Evolutionary conservation across 2,113 vertebrate species (phyloP).

Genomic region (Notarius lentiginosus): DNA sequence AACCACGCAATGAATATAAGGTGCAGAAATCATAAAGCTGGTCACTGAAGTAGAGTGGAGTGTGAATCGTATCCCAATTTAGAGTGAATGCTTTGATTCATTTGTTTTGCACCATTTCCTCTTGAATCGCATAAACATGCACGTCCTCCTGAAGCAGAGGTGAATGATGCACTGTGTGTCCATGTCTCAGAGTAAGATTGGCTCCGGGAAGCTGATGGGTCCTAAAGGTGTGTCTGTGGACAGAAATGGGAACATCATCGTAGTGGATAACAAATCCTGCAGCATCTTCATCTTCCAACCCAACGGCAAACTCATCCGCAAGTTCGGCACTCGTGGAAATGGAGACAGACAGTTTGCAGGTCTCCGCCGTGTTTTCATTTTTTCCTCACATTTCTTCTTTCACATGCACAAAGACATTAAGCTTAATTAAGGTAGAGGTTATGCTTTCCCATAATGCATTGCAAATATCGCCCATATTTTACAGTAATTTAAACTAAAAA

Average conservation of each 20-base stretch:
- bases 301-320: slow-evolving; percentile 94
- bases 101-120: background rate
- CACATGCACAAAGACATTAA: background rate
- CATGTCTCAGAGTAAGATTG: slow-evolving; percentile 84
- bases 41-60: background rate
- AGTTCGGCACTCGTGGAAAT: slow-evolving; percentile 94
- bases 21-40: background rate
- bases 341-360: slow-evolving; percentile 99
- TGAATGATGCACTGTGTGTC: background rate
- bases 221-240: slow-evolving; percentile 96
- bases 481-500: background rate
- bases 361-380: slow-evolving; percentile 67
- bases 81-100: background rate
- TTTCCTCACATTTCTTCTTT: background rate
- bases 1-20: too few relatives aligned
- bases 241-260: slow-evolving; percentile 93
- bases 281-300: slow-evolving; percentile 96
- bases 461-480: background rate
- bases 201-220: slow-evolving; percentile 96
- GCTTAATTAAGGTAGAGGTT: background rate
- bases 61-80: background rate
- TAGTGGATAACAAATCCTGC: slow-evolving; percentile 97
- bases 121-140: background rate
- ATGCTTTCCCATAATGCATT: background rate
- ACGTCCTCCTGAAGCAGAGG: background rate